Evolutionary conservation across 1,140 invertebrate species (phyloP), one percentile per base, ranked within the genome.

Genomic region (Drosophila ambigua): DNA sequence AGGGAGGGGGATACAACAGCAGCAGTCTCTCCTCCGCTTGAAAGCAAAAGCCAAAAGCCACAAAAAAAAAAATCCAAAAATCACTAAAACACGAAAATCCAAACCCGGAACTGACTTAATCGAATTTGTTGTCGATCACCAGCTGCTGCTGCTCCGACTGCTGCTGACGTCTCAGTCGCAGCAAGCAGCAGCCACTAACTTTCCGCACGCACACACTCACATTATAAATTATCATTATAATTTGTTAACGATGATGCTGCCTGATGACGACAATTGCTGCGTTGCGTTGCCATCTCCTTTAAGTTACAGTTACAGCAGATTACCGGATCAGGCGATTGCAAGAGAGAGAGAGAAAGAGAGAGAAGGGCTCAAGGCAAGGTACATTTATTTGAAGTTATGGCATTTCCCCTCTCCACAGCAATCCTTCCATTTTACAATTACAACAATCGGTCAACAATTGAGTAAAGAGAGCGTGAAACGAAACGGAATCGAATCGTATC

Each of bases 41-140:
- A 39, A 39, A 13, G 35, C 35, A 39, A 20, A 54, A 71, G 24
- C 45, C 16, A 74, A 53, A 35, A 49, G 16, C 9, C 23, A 67
- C 35, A 66, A 55, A 58, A 61, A 35, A 61, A 35, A 60, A 31
- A 68, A 41, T 48, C 15, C 43, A 52, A 62, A 76, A 80, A 80
- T 57, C 73, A 82, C 63, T 62, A 77, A 80, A 72, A 62, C 43
- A 83, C 79, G 72, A 79, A 83, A 83, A 83, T 83, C 79, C 82
- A 87, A 82, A 78, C 82, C 82, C 82, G 82, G 82, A 85, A 85
- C 82, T 85, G 66, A 87, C 74, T 87, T 85, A 85, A 85, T 85
- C 82, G 82, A 85, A 85, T 87, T 87, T 81, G 82, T 87, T 85
- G 82, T 61, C 78, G 82, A 83, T 83, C 79, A 84, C 57, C 79